A percentile compares a stretch with the other conserved stretches of the same genome.
Conservation (phyloP, 2,113 vertebrate species). For the Cercopithecus mona region DNA sequence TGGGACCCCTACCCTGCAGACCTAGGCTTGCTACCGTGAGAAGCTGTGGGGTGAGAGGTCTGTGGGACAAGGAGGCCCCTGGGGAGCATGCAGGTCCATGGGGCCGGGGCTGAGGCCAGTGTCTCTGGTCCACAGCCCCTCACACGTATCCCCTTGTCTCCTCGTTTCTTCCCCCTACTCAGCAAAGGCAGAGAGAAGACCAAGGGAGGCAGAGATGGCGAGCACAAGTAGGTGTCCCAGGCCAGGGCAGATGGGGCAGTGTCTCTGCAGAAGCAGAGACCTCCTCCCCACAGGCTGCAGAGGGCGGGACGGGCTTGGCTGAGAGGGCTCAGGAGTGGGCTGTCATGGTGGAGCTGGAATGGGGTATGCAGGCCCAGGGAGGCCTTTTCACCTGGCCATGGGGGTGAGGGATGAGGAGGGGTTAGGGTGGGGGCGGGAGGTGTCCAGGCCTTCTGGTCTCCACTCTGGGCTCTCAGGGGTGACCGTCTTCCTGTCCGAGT, state of each 20-base stretch:
- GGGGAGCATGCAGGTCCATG: background rate
- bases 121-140: slow-evolving; percentile 39
- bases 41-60: background rate
- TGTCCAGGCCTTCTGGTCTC: background rate
- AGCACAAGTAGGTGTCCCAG: slow-evolving; percentile 85
- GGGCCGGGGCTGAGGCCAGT: background rate
- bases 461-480: background rate
- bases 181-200: slow-evolving; percentile 87
- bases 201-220: slow-evolving; percentile 79
- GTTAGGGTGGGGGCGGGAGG: background rate
- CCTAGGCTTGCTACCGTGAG: background rate
- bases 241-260: slow-evolving; percentile 38
- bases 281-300: background rate
- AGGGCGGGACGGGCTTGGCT: background rate
- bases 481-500: background rate
- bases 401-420: background rate
- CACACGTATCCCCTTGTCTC: slow-evolving; percentile 56
- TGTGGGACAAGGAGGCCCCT: background rate
- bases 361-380: background rate
- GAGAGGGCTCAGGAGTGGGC: background rate
- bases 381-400: background rate
- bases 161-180: slow-evolving; percentile 71
- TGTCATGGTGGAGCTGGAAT: background rate
- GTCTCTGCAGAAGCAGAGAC: background rate
- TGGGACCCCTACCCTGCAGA: background rate